Evolutionary conservation across 2,113 vertebrate species (phyloP).

Genomic region (Antigone vipio): DNA sequence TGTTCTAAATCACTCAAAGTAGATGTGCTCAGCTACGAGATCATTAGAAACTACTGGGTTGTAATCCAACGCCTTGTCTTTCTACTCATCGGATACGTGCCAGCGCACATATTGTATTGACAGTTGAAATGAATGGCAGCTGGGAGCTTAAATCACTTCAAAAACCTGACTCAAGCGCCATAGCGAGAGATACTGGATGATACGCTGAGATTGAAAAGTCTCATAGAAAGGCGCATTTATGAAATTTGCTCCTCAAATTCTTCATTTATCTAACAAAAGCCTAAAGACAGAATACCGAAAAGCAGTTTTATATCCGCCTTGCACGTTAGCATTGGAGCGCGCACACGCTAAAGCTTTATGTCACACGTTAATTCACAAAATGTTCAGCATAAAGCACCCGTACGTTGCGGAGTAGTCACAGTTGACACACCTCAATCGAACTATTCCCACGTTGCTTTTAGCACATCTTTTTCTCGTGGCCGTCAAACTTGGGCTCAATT

Average conservation of each 20-base stretch:
- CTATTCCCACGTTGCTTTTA: neutral
- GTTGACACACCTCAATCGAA: neutral
- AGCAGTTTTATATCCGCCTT: neutral
- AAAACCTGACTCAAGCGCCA: neutral
- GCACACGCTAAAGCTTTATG: fast-evolving
- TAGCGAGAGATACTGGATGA: neutral
- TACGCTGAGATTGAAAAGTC: neutral
- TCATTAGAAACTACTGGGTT: neutral
- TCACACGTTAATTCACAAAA: neutral
- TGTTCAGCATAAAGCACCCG: fast-evolving
- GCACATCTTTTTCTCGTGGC: neutral
- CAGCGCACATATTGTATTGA: neutral
- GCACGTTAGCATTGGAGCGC: fast-evolving
- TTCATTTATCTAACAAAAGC: neutral
- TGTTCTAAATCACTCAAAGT: neutral
- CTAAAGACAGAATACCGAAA: neutral
- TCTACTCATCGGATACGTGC: neutral
- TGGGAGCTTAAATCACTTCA: neutral
- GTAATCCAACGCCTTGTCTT: neutral
- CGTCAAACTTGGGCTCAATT: neutral
- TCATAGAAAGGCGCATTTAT: neutral
- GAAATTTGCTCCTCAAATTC: neutral
- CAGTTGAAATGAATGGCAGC: neutral
- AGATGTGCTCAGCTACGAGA: neutral
- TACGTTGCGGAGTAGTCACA: neutral